Evolutionary conservation across 2,888 invertebrate genomes (phyloP), one percentile per base, ranked within the genome.

Genomic region (Bombylius major): DNA sequence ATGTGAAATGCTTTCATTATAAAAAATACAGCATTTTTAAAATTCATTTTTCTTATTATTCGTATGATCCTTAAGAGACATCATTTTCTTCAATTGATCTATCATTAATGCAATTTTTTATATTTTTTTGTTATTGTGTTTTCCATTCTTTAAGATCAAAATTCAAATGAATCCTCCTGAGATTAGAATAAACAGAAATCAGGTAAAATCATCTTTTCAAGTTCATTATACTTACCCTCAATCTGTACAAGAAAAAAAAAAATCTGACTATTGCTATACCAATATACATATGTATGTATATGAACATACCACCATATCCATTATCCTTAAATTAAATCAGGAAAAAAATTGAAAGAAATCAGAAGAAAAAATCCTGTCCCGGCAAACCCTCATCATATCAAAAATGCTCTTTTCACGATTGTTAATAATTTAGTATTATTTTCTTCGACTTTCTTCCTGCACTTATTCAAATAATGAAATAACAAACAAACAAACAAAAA

Each of bases 381-480:
- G 55, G 55, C 55, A 39, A 23, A 50, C 55, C 55, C 55, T 36
- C 54, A 54, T 55, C 55, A 39, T 51, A 49, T 49, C 50, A 47
- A 39, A 31, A 47, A 11, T 42, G 39, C 39, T 42, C 39, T 42
- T 42, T 42, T 42, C 7, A 42, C 34, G 34, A 23, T 36, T 42
- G 12, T 42, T 42, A 42, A 42, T 42, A 42, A 42, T 42, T 42
- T 42, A 42, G 39, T 11, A 36, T 36, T 8, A 8, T 36, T 36
- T 36, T 36, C 36, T 36, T 9, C 6, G 36, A 36, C 36, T 6
- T 8, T 23, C 23, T 8, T 8, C 36, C 9, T 36, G 4, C 36
- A 36, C 9, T 36, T 36, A 36, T 9, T 23, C 23, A 23, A 59
- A 59, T 59, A 59, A 59, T 59, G 56, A 53, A 59, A 23, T 23